These are phyloP conservation scores for Cairina moschata DNA, from an alignment of 2,113 vertebrate genomes.

Conservation along the genomic window DNA sequence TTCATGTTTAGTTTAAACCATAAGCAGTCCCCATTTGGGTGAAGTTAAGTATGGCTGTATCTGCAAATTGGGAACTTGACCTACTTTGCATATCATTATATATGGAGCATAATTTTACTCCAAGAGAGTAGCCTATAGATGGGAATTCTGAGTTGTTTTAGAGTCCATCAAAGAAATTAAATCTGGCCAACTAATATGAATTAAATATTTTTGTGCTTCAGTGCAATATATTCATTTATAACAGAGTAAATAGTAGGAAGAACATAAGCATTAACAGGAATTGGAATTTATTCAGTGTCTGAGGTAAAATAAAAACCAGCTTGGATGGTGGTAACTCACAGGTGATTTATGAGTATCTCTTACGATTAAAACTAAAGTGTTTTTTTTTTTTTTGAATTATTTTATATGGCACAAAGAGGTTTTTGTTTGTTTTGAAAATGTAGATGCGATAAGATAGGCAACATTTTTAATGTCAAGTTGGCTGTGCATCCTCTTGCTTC, in stretches of 20 bases:
- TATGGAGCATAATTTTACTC: constrained; percentile 19
- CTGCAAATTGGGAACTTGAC: constrained; percentile 25
- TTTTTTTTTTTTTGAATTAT: background rate
- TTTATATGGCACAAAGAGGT: background rate
- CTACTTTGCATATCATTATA: constrained; percentile 47
- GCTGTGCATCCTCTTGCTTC: background rate
- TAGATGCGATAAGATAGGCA: background rate
- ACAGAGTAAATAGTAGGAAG: constrained; percentile 35
- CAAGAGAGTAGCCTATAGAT: constrained; percentile 34
- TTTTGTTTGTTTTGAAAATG: background rate
- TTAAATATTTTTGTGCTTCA: constrained; percentile 42
- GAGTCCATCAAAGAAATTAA: constrained; percentile 43
- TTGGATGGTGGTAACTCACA: background rate
- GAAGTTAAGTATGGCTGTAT: constrained; percentile 9
- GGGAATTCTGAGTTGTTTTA: background rate
- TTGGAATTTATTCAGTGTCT: constrained; percentile 50
- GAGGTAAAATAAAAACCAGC: constrained; percentile 17
- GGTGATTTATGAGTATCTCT: constrained; percentile 27
- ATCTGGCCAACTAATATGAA: constrained; percentile 31
- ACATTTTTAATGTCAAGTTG: background rate
- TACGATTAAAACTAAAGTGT: constrained; percentile 1
- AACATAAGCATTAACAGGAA: constrained; percentile 33
- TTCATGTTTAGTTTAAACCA: constrained; percentile 36
- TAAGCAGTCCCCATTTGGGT: constrained; percentile 15
- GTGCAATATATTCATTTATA: constrained; percentile 35